A percentile compares a stretch with the other conserved stretches of the same genome.
Conservation (phyloP, 1,140 invertebrate species). For the Orius insidiosus region DNA sequence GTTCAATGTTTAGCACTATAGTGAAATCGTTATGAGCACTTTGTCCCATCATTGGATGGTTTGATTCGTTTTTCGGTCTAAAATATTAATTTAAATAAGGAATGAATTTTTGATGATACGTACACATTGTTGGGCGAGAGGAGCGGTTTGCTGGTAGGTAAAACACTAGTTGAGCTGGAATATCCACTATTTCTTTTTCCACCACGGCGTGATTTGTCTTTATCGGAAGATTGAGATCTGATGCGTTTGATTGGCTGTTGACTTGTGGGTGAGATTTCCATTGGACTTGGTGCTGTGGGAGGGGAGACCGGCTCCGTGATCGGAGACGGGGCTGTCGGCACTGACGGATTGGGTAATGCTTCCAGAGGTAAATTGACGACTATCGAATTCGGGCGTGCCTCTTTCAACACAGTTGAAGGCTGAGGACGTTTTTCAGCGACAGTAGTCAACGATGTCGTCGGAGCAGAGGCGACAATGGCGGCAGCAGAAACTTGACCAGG, state of each 20-base stretch:
- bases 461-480: constrained; percentile 11
- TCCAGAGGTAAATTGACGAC: constrained; percentile 19
- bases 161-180: not conserved
- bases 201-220: no score
- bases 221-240: no score
- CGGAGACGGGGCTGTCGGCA: not conserved
- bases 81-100: no score
- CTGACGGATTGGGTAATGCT: constrained; percentile 2
- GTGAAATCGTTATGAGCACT: no score
- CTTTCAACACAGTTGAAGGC: constrained; percentile 9
- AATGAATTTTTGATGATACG: no score
- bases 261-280: no score
- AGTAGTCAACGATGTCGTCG: constrained; percentile 23
- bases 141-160: not conserved
- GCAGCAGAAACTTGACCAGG: not conserved
- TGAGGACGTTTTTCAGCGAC: constrained; percentile 9
- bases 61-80: no score
- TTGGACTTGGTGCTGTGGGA: no score
- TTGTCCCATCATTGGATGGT: no score
- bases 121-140: no score
- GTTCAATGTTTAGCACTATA: no score
- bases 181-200: not conserved
- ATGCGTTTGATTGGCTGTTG: no score
- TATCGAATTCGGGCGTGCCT: constrained; percentile 13
- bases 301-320: not conserved